Percentiles rank a stretch among this genome's conserved stretches.
Evolutionary conservation across 2,888 invertebrate species (phyloP).

Genomic region (Chrysodeixis includens): DNA sequence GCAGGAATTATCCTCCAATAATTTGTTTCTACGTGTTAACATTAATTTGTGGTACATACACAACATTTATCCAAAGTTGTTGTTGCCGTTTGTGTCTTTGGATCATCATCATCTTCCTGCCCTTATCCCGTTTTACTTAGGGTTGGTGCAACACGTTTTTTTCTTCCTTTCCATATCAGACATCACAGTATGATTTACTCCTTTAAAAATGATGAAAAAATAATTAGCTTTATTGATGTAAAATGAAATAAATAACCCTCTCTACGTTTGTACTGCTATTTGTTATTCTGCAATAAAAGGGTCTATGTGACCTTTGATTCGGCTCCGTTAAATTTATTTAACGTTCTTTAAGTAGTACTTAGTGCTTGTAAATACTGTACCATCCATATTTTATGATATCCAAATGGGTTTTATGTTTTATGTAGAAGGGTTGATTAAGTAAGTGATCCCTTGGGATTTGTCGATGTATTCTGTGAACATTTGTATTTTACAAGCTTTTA

Average conservation of each 20-base stretch:
- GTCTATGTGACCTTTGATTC: conserved; percentile 9
- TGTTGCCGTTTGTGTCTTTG: too few species aligned
- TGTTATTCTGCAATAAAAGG: neutral
- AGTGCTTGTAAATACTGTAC: conserved; percentile 39
- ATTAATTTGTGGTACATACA: too few species aligned
- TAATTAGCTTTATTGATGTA: conserved; percentile 5
- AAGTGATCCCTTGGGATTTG: conserved; percentile 12
- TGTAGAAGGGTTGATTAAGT: conserved; percentile 29
- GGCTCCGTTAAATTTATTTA: conserved; percentile 17
- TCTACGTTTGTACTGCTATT: neutral
- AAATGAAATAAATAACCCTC: neutral
- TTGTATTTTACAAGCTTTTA: conserved; percentile 8
- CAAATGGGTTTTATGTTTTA: conserved; percentile 36
- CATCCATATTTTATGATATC: conserved; percentile 40
- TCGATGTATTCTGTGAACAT: neutral
- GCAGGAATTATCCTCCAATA: neutral
- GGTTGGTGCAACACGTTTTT: too few species aligned
- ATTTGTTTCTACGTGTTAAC: neutral
- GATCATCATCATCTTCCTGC: too few species aligned
- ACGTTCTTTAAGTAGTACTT: conserved; percentile 12
- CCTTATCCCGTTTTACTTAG: too few species aligned
- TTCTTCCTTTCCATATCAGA: too few species aligned
- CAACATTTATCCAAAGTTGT: too few species aligned
- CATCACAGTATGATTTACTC: too few species aligned
- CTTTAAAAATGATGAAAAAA: too few species aligned